Percentiles rank a stretch among this genome's conserved stretches.
These are phyloP conservation scores for Agapornis roseicollis DNA, from an alignment of 2,113 vertebrate genomes.

Conservation along the genomic window DNA sequence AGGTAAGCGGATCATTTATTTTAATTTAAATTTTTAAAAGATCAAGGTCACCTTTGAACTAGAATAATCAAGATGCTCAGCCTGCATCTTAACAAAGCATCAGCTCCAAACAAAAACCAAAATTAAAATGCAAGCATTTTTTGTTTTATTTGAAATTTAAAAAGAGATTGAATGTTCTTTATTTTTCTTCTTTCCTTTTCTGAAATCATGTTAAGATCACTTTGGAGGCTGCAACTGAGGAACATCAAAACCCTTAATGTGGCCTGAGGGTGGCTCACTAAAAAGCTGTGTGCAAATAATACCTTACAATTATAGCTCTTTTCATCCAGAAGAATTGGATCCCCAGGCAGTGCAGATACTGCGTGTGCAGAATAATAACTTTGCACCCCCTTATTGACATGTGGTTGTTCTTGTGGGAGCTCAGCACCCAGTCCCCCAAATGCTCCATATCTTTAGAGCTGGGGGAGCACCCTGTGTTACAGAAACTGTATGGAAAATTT, in stretches of 20 bases:
- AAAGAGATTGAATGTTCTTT: not conserved
- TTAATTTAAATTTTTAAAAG: slow-evolving; percentile 21
- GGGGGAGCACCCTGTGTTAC: not conserved
- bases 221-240: not conserved
- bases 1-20: not conserved
- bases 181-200: not conserved
- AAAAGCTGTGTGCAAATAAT: slow-evolving; percentile 47
- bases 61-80: not conserved
- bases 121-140: not conserved
- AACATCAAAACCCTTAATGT: slow-evolving; percentile 61
- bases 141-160: not conserved
- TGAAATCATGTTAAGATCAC: not conserved
- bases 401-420: not conserved
- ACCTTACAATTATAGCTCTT: slow-evolving; percentile 37
- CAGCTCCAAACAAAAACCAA: not conserved
- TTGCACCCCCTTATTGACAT: not conserved
- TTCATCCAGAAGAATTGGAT: slow-evolving; percentile 12
- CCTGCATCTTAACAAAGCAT: not conserved
- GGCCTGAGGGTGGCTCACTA: slow-evolving; percentile 58
- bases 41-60: not conserved
- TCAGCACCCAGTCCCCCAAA: not conserved
- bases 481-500: not conserved
- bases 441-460: not conserved
- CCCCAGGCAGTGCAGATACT: not conserved
- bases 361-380: not conserved